Base-by-base conservation (phyloP, 2,797 vertebrate species). In the Squalus acanthias region DNA sequence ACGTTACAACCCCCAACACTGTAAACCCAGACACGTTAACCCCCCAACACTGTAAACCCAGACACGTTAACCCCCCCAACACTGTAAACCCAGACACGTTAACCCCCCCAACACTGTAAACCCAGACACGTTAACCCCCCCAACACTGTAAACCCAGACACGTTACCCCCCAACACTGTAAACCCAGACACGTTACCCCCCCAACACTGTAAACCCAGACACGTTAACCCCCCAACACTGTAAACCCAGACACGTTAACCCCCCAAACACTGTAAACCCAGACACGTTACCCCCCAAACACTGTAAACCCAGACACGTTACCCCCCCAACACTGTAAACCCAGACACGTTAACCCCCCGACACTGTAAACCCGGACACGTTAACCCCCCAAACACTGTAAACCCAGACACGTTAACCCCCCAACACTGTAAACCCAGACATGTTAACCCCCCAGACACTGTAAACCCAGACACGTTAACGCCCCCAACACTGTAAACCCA, bases 61-160 rank as follows among this genome's bases (percentile, higher is more conserved):
- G n/a, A n/a, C n/a, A n/a, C n/a, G n/a, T n/a, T n/a, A n/a, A n/a
- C n/a, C n/a, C n/a, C n/a, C n/a, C n/a, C n/a, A n/a, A n/a, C n/a
- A n/a, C n/a, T 8, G 6, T 0, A 10, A 2, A 33, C 33, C 33
- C 74, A 33, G 29, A 2, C 74, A 12, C 10, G 29, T 1, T 10
- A 0, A 7, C 39, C 39, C 72, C 20, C 82, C 46, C 39, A 5
- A 3, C 0, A 57, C 72, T 20, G 0, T 0, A 2, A 2, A 22
- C 82, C 22, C 82, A 50, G 17, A 7, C 82, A 22, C 82, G 4
- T 13, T 0, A n/a, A 39, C 0, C 4, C 50, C 82, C 13, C 39
- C 50, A 2, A 20, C 2, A 0, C 82, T 1, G 6, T 0, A 22
- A 4, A 88, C 22, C 10, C 8, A 53, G 1, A 0, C 50, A 26